These are phyloP conservation scores for Cosmia trapezina DNA, from an alignment of 2,888 invertebrate genomes.

Conservation along the genomic window DNA sequence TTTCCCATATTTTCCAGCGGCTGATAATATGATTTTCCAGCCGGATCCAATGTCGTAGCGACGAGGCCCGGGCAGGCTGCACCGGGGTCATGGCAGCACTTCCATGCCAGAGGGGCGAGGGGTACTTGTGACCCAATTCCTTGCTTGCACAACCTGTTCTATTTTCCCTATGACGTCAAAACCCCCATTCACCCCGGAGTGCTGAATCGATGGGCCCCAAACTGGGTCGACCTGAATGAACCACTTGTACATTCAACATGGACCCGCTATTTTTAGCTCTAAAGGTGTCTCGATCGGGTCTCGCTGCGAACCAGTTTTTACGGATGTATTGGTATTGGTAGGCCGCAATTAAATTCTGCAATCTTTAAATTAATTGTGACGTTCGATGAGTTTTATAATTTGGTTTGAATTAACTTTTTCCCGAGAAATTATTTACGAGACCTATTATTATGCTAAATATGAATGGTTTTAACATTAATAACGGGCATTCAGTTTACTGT, in stretches of 20 bases:
- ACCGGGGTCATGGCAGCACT: constrained; percentile 57
- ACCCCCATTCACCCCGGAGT: constrained; percentile 84
- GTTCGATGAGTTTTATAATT: constrained; percentile 64
- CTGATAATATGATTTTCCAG: constrained; percentile 68
- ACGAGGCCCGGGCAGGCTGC: constrained; percentile 66
- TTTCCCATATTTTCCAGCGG: constrained; percentile 63
- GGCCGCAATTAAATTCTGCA: constrained; percentile 73
- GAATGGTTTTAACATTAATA: constrained; percentile 23
- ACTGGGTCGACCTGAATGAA: constrained; percentile 87
- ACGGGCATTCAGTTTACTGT: constrained; percentile 2
- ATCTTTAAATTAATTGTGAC: constrained; percentile 67
- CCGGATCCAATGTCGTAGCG: constrained; percentile 60
- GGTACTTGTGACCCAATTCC: constrained; percentile 82
- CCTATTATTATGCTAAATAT: constrained; percentile 43
- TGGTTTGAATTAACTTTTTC: constrained; percentile 60
- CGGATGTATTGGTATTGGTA: constrained; percentile 74
- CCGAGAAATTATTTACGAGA: constrained; percentile 37
- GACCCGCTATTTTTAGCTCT: constrained; percentile 81
- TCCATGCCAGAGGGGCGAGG: constrained; percentile 69
- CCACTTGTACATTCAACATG: constrained; percentile 82
- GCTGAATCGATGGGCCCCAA: constrained; percentile 86
- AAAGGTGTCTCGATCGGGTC: constrained; percentile 74
- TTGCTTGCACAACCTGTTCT: constrained; percentile 84
- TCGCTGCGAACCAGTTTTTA: constrained; percentile 77
- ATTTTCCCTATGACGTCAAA: constrained; percentile 88